Evolutionary conservation across 2,113 vertebrate genomes (phyloP).

Genomic region (Anguilla japonica): DNA sequence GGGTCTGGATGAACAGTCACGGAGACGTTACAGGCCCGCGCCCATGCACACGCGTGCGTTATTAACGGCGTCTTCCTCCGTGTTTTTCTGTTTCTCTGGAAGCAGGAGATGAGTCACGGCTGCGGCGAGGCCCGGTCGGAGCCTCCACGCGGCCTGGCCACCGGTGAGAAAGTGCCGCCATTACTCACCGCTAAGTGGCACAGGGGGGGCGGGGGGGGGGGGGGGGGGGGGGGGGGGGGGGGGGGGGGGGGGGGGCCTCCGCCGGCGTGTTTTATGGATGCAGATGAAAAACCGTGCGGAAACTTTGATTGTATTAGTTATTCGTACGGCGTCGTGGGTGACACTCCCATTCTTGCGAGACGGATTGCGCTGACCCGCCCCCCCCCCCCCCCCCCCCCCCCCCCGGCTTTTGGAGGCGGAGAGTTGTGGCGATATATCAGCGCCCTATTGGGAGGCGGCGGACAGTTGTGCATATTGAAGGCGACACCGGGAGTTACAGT

Average conservation of each 20-base stretch:
- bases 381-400: not conserved
- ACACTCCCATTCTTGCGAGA: conserved; percentile 9
- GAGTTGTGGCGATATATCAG: conserved; percentile 17
- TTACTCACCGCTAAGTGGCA: conserved; percentile 20
- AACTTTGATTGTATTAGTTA: conserved; percentile 7
- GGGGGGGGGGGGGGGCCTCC: not conserved
- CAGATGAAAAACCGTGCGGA: conserved; percentile 16
- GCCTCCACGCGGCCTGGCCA: not conserved
- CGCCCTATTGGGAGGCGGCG: conserved; percentile 32
- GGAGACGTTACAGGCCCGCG: conserved; percentile 8
- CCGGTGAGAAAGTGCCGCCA: not conserved
- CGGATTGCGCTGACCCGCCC: conserved; percentile 4
- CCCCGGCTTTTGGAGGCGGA: not conserved
- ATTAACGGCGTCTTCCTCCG: not conserved
- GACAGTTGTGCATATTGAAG: not conserved
- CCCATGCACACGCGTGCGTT: not conserved
- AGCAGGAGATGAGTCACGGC: conserved; percentile 8
- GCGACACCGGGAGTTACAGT: not conserved
- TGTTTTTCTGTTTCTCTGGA: not conserved
- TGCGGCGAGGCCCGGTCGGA: not conserved
- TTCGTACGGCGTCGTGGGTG: not conserved
- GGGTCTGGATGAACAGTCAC: conserved; percentile 5
- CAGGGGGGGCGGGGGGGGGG: too few relatives aligned
- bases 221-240: too few relatives aligned
- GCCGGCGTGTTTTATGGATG: not conserved